These are phyloP conservation scores for Ammodramus savannarum DNA, from an alignment of 2,113 vertebrate genomes.

Conservation along the genomic window DNA sequence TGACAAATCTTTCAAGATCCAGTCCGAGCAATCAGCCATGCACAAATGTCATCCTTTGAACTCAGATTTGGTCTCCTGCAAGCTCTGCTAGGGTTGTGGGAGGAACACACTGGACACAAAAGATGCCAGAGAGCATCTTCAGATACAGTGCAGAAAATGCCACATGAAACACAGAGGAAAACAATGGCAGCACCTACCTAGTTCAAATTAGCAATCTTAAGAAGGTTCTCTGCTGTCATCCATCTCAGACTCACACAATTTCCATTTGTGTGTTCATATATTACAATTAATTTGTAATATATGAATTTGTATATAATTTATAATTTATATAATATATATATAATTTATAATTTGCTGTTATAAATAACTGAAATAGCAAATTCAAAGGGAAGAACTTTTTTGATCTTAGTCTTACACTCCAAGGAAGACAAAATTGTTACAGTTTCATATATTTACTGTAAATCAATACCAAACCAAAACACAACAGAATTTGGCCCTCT, in stretches of 20 bases:
- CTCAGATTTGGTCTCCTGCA: accelerated
- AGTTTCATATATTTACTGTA: not conserved
- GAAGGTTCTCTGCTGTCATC: not conserved
- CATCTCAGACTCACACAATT: not conserved
- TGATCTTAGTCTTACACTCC: not conserved
- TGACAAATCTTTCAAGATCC: not conserved
- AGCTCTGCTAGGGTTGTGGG: not conserved
- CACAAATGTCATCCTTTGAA: not conserved
- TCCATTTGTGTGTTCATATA: not conserved
- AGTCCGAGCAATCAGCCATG: not conserved
- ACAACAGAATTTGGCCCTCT: not conserved
- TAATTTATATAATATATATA: no score
- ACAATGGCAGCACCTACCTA: not conserved
- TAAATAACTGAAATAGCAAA: not conserved
- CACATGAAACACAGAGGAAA: not conserved
- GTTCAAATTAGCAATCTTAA: not conserved
- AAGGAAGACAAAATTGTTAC: not conserved
- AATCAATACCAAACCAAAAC: not conserved
- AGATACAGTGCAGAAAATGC: not conserved
- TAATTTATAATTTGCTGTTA: not conserved
- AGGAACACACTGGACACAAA: accelerated
- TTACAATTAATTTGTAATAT: no score
- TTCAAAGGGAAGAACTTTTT: not conserved
- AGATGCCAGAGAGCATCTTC: not conserved
- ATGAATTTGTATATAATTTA: no score